Conservation (phyloP, 1,140 invertebrate species). For the Leptinotarsa defecta region DNA sequence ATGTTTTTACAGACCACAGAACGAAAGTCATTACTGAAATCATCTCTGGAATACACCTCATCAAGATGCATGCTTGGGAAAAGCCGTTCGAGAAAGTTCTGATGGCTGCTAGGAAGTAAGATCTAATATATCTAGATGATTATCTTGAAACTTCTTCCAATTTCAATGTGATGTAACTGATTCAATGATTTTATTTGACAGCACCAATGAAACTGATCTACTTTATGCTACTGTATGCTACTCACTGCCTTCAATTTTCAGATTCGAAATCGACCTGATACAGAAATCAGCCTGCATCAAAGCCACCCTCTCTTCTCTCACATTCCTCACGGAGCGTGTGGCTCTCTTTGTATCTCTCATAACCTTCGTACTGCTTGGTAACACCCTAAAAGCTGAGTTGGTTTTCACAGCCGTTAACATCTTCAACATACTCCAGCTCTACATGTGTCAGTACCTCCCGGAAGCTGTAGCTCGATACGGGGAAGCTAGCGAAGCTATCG, state of each 20-base stretch:
- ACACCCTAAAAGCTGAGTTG: slow-evolving; percentile 67
- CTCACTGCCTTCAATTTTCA: slow-evolving; percentile 43
- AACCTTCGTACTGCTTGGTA: slow-evolving; percentile 65
- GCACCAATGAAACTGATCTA: too few species aligned
- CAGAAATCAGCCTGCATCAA: slow-evolving; percentile 69
- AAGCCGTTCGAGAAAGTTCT: slow-evolving; percentile 72
- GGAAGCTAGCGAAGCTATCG: slow-evolving; percentile 68
- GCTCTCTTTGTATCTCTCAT: slow-evolving; percentile 72
- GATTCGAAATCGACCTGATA: slow-evolving; percentile 68
- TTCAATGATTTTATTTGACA: too few species aligned
- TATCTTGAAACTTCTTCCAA: too few species aligned
- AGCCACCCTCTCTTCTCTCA: slow-evolving; percentile 68
- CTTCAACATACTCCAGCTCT: slow-evolving; percentile 72
- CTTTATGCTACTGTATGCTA: too few species aligned
- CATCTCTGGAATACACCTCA: slow-evolving; percentile 69
- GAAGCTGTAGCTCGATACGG: slow-evolving; percentile 42
- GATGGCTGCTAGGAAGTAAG: slow-evolving; percentile 56
- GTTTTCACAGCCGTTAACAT: slow-evolving; percentile 76
- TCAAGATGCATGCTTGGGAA: slow-evolving; percentile 86
- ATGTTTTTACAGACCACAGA: slow-evolving; percentile 53
- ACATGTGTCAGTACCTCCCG: slow-evolving; percentile 75
- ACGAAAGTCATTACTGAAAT: slow-evolving; percentile 80
- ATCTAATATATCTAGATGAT: not conserved
- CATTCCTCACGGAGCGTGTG: slow-evolving; percentile 69
- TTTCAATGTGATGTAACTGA: too few species aligned